Conservation (phyloP, 2,888 invertebrate genomes). For the Tenthredo distinguenda region DNA sequence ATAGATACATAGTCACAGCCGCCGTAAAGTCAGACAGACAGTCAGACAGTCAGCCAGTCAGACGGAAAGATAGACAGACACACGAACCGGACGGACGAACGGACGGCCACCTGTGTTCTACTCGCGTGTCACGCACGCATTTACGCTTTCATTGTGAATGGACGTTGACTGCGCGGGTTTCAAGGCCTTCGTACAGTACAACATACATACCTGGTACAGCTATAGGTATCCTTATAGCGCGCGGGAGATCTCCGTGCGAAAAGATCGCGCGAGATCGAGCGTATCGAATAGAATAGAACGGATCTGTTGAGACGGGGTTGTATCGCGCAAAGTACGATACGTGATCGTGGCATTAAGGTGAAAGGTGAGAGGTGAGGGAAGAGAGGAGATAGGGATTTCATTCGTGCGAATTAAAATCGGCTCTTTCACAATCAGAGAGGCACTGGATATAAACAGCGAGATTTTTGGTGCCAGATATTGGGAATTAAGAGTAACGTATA, state of each 20-base stretch:
- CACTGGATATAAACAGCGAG: neutral
- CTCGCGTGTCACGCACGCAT: conserved; percentile 40
- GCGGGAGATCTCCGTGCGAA: neutral
- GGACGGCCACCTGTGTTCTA: conserved; percentile 34
- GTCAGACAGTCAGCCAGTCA: neutral
- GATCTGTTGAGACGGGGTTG: neutral
- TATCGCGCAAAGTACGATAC: neutral
- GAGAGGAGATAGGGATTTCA: neutral
- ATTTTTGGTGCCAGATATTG: neutral
- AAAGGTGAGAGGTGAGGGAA: no score
- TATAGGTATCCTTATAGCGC: neutral
- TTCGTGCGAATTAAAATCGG: neutral
- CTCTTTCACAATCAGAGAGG: no score
- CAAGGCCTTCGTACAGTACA: neutral
- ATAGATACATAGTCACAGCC: neutral
- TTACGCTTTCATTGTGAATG: conserved; percentile 40
- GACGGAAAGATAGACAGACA: neutral
- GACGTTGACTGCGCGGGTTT: conserved; percentile 34
- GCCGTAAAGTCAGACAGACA: neutral
- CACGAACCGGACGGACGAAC: neutral
- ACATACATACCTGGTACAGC: neutral
- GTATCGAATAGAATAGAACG: neutral
- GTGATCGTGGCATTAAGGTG: neutral
- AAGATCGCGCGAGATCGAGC: neutral
- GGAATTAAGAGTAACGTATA: neutral